Evolutionary conservation across 2,113 vertebrate species (phyloP), one percentile per base, ranked within the genome.

Genomic region (Ahaetulla prasina): DNA sequence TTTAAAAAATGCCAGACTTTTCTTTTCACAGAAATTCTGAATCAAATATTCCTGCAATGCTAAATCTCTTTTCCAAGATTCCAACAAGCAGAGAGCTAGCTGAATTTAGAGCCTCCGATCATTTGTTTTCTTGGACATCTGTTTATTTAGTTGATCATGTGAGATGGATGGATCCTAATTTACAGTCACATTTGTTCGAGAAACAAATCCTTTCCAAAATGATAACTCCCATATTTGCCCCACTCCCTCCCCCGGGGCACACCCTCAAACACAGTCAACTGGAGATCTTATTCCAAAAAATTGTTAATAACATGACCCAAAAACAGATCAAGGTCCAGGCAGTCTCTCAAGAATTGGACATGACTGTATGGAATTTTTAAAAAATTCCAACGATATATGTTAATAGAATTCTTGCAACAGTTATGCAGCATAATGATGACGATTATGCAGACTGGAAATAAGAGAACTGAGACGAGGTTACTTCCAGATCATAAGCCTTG

Each of bases 251-350:
- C 2, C 53, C 22, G 2, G 1, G 30, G 20, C 0, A 53, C 87
- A 22, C 30, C 3, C 18, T 10, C 50, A 3, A 25, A 4, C 27
- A 89, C 20, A 49, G 35, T 74, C 16, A 89, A 90, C 3, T 35
- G 87, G 49, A 49, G 94, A 47, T 25, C 93, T 93, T 2, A 90
- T 43, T 25, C 92, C 16, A 93, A 47, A 86, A 6, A 20, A n/a
- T 45, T 57, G 39, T 25, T 39, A 50, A 39, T 92, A 57, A 85
- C 57, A 45, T 14, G 18, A 85, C 30, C 52, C 39, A 23, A 49
- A 23, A n/a, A n/a, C 20, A 35, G 60, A 50, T 85, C 85, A 52
- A 87, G n/a, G n/a, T n/a, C 47, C 47, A 10, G 47, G 47, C 8
- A 49, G 9, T 49, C 47, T 49, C 47, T 49, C 10, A 1, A 49